These are phyloP conservation scores for Oxyteleia sp. DNA, from an alignment of 2,888 invertebrate species.

Conservation along the genomic window DNA sequence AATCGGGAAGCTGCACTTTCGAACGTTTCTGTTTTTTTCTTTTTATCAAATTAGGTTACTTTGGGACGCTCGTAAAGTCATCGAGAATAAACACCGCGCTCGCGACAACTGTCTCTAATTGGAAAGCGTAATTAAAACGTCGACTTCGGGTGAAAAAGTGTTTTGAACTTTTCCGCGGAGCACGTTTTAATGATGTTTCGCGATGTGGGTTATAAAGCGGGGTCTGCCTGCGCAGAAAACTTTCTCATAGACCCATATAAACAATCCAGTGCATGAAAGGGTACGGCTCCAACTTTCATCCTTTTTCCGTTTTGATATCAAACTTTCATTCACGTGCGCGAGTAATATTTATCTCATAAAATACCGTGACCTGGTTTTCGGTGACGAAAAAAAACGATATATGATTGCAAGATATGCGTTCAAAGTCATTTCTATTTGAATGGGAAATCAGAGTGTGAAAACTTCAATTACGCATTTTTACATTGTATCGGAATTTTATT, in stretches of 20 bases:
- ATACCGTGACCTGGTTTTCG: constrained; percentile 16
- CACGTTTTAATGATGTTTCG: constrained; percentile 31
- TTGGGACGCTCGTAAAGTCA: neutral
- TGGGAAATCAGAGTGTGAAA: too few relatives aligned
- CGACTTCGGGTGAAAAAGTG: constrained; percentile 13
- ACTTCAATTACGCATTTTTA: too few relatives aligned
- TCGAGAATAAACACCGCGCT: neutral
- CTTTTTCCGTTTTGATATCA: constrained; percentile 19
- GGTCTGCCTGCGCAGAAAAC: constrained; percentile 14
- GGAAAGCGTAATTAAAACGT: constrained; percentile 38
- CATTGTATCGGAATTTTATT: too few relatives aligned
- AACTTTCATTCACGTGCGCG: constrained; percentile 2
- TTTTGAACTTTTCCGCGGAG: constrained; percentile 32
- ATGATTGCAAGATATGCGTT: too few relatives aligned
- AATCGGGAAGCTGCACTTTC: neutral
- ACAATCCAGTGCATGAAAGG: constrained; percentile 29
- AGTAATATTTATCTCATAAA: constrained; percentile 10
- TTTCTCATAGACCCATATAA: constrained; percentile 32
- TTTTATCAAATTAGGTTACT: constrained; percentile 23
- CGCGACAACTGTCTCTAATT: constrained; percentile 2
- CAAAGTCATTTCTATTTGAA: too few relatives aligned
- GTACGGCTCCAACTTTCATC: constrained; percentile 13
- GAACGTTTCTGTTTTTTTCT: too few relatives aligned
- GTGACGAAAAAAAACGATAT: constrained; percentile 1
- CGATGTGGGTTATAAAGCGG: constrained; percentile 11